A percentile compares a stretch with the other conserved stretches of the same genome.
Conservation (phyloP, 2,113 vertebrate species). For the Larimichthys crocea region DNA sequence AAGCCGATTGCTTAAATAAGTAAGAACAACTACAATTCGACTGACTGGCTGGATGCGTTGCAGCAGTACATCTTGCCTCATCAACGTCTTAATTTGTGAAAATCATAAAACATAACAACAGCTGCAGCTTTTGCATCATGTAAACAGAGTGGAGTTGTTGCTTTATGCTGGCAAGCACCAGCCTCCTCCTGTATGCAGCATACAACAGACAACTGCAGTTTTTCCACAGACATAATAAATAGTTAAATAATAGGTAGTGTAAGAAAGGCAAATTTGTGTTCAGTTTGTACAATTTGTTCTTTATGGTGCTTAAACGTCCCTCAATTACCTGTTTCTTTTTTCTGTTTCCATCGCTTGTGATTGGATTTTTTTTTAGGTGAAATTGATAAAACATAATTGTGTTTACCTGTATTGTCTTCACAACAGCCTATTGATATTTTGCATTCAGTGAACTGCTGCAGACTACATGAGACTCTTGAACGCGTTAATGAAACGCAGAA, state of each 20-base stretch:
- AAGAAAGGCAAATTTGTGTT: conserved; percentile 47
- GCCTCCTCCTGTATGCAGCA: conserved; percentile 25
- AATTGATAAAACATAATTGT: conserved; percentile 1
- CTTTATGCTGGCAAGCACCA: conserved; percentile 31
- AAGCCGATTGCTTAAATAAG: conserved; percentile 67
- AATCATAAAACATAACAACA: conserved; percentile 50
- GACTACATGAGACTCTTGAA: conserved; percentile 13
- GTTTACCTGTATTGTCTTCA: conserved; percentile 34
- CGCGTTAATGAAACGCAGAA: conserved; percentile 45
- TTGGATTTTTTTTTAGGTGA: conserved; percentile 14
- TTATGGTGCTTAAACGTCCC: conserved; percentile 14
- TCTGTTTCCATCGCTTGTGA: background rate
- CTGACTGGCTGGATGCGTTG: conserved; percentile 40
- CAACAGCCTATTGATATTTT: conserved; percentile 9
- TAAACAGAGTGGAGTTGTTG: conserved; percentile 34
- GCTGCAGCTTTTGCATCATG: conserved; percentile 57
- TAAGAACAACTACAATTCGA: conserved; percentile 43
- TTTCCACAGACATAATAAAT: conserved; percentile 63
- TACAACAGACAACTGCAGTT: background rate
- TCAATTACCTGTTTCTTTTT: conserved; percentile 2
- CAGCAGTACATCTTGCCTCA: conserved; percentile 29
- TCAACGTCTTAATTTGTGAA: conserved; percentile 54
- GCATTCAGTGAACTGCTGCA: conserved; percentile 19
- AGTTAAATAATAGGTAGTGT: conserved; percentile 65
- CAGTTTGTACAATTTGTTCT: conserved; percentile 26